phyloP scores from a whole-genome alignment of 2,797 vertebrate species.

The Falco berigora region DNA sequence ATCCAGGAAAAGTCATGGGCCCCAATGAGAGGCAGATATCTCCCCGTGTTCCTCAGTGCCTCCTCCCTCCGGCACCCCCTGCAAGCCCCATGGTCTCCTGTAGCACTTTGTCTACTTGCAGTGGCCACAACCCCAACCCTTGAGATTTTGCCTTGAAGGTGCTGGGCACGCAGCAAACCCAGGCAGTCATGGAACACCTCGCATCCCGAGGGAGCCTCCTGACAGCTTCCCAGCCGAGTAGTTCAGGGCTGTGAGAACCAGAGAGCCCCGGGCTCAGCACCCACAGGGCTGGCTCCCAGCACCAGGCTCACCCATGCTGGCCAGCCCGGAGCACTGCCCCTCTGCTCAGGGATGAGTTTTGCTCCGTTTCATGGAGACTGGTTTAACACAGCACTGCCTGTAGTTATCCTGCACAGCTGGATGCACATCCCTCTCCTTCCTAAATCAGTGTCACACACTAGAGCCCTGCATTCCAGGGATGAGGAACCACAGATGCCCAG shows the following conservation, averaged over 20 bases:
- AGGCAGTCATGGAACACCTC: background rate
- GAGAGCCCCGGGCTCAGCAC: background rate
- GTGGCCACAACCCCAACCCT: accelerated
- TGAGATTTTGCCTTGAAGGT: background rate
- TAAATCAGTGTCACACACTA: accelerated
- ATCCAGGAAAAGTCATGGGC: accelerated
- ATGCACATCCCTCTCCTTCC: background rate
- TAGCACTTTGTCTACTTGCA: accelerated
- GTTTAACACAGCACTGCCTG: background rate
- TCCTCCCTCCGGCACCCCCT: background rate
- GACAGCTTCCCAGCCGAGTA: background rate
- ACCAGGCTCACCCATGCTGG: accelerated
- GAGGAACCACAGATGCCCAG: background rate
- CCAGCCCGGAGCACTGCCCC: background rate
- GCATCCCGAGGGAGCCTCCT: background rate
- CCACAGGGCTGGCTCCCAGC: background rate
- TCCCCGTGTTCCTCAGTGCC: accelerated
- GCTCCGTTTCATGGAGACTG: accelerated
- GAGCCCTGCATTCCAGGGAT: background rate
- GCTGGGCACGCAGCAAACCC: background rate
- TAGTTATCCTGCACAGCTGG: background rate
- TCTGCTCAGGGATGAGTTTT: background rate
- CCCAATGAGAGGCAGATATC: background rate
- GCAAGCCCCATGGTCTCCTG: background rate
- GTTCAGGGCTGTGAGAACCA: background rate